Evolutionary conservation across 1,140 invertebrate species (phyloP).

Genomic region (Pseudoatta argentina): DNA sequence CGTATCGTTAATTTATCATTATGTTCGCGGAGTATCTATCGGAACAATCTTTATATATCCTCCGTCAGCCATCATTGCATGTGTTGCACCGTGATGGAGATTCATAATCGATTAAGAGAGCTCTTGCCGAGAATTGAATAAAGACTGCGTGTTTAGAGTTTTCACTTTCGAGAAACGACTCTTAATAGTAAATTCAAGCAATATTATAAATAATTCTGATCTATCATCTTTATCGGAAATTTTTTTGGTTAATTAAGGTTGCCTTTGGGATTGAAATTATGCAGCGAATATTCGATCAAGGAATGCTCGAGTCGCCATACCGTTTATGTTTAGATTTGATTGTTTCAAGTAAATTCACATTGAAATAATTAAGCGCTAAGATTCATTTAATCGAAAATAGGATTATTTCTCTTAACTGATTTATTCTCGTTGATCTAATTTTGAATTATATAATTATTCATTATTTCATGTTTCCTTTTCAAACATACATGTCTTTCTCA

Average conservation of each 20-base stretch:
- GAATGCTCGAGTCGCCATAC: not conserved
- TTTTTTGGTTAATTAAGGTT: not conserved
- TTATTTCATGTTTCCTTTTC: not conserved
- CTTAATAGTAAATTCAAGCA: not conserved
- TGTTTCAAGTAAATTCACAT: not conserved
- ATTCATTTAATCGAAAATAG: too few species aligned
- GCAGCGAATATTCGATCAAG: not conserved
- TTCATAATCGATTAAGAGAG: conserved; percentile 13
- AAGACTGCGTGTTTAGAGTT: not conserved
- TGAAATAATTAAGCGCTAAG: too few species aligned
- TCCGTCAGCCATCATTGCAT: not conserved
- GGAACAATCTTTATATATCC: not conserved
- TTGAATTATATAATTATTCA: too few species aligned
- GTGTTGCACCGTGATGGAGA: not conserved
- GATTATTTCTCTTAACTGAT: too few species aligned
- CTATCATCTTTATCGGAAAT: not conserved
- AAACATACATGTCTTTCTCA: not conserved
- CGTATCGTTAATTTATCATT: conserved; percentile 17
- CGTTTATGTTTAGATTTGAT: not conserved
- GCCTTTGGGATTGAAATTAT: not conserved
- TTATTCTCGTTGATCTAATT: too few species aligned
- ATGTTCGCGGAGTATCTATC: not conserved
- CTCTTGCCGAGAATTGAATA: not conserved
- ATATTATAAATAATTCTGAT: not conserved
- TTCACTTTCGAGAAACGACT: not conserved